These are phyloP conservation scores for Diadophis punctatus DNA, from an alignment of 2,113 vertebrate genomes.

Conservation along the genomic window DNA sequence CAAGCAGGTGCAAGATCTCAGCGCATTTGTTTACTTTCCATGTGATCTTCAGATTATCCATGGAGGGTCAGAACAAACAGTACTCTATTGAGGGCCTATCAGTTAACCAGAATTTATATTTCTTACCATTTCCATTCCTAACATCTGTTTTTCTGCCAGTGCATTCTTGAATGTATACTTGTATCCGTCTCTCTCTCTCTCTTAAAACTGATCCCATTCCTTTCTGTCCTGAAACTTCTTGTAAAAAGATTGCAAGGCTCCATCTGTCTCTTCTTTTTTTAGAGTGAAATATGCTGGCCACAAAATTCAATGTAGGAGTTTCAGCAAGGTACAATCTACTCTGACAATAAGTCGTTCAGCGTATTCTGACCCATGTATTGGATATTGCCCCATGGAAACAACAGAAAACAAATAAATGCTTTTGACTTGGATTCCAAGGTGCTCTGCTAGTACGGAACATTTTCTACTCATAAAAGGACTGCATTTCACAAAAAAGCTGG, in stretches of 20 bases:
- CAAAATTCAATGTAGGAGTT: background rate
- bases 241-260: background rate
- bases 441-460: background rate
- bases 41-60: background rate
- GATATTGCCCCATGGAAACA: background rate
- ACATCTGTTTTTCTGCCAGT: background rate
- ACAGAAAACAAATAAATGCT: background rate
- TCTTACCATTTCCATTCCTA: background rate
- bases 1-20: background rate
- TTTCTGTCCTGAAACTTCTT: background rate
- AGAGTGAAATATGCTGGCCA: background rate
- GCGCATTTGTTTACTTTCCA: background rate
- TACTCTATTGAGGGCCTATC: background rate
- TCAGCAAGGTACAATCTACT: background rate
- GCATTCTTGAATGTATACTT: background rate
- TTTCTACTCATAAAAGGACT: background rate
- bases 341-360: background rate
- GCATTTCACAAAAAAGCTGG: background rate
- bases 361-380: background rate
- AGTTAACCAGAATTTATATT: background rate
- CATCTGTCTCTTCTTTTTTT: background rate
- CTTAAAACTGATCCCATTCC: background rate
- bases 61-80: background rate
- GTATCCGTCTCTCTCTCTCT: background rate
- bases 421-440: background rate